These are phyloP conservation scores for Cosmorhoe ocellata DNA, from an alignment of 2,888 invertebrate species.

Conservation along the genomic window DNA sequence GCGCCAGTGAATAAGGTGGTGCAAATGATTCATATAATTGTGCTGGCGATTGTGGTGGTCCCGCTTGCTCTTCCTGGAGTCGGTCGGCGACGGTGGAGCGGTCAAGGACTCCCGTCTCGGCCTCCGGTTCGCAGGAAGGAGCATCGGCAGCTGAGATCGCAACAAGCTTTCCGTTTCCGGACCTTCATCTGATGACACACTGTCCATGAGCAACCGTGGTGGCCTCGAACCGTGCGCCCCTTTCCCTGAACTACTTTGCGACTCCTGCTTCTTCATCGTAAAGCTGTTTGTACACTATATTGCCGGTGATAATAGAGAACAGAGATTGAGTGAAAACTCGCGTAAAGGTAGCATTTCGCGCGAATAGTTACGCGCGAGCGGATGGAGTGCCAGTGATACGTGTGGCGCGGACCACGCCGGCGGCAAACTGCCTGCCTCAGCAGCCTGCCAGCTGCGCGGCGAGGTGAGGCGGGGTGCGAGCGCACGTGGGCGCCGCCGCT, in stretches of 20 bases:
- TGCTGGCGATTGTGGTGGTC: slow-evolving; percentile 63
- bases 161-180: slow-evolving; percentile 72
- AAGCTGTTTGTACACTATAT: slow-evolving; percentile 45
- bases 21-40: slow-evolving; percentile 74
- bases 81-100: slow-evolving; percentile 77
- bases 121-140: slow-evolving; percentile 50
- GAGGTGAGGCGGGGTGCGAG: slow-evolving; percentile 35
- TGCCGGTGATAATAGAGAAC: slow-evolving; percentile 41
- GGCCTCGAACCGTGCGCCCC: slow-evolving; percentile 56
- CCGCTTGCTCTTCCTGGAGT: slow-evolving; percentile 68
- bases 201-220: slow-evolving; percentile 64
- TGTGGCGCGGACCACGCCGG: slow-evolving; percentile 56
- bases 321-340: slow-evolving; percentile 39
- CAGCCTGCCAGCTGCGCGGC: slow-evolving; percentile 23
- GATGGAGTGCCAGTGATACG: slow-evolving; percentile 41
- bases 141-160: slow-evolving; percentile 53
- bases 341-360: slow-evolving; percentile 60
- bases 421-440: slow-evolving; percentile 47
- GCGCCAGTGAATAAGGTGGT: slow-evolving; percentile 75
- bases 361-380: slow-evolving; percentile 37
- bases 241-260: slow-evolving; percentile 55
- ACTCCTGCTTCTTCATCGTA: slow-evolving; percentile 65
- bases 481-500: slow-evolving; percentile 58
- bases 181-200: slow-evolving; percentile 74
- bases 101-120: slow-evolving; percentile 68